Evolutionary conservation across 2,888 invertebrate genomes (phyloP).

Genomic region (Nematopogon swammerdamellus): DNA sequence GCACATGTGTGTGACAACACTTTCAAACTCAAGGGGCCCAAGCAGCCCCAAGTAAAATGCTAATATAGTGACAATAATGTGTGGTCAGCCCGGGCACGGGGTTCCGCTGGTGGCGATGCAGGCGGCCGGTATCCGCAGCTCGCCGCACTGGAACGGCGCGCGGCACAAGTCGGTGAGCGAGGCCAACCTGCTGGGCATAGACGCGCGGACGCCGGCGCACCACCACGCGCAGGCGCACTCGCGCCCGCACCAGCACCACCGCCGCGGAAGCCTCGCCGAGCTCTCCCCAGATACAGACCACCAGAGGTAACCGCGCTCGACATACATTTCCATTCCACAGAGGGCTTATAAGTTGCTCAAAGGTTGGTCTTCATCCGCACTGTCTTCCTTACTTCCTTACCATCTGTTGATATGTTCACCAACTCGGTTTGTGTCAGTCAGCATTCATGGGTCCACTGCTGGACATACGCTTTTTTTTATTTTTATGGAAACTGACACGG

Average conservation of each 20-base stretch:
- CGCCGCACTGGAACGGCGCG: slow-evolving; percentile 41
- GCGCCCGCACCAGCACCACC: slow-evolving; percentile 34
- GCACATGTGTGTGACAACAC: too few species aligned
- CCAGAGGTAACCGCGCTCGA: too few species aligned
- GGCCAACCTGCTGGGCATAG: slow-evolving; percentile 74
- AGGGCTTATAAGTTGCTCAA: too few species aligned
- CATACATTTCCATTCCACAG: background rate
- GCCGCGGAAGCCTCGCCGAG: slow-evolving; percentile 60
- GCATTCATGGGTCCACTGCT: too few species aligned
- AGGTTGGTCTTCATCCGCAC: background rate
- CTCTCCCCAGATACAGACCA: slow-evolving; percentile 54
- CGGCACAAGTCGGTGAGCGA: slow-evolving; percentile 76
- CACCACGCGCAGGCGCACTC: slow-evolving; percentile 19
- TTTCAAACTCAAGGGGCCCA: too few species aligned
- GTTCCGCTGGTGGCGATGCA: slow-evolving; percentile 67
- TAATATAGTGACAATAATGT: background rate
- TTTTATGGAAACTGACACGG: too few species aligned
- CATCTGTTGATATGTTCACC: too few species aligned
- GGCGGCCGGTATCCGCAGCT: slow-evolving; percentile 64
- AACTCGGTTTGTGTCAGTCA: too few species aligned
- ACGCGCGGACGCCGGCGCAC: slow-evolving; percentile 33
- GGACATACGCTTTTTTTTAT: too few species aligned
- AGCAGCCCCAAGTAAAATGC: too few species aligned
- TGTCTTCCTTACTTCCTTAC: background rate
- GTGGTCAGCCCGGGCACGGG: slow-evolving; percentile 32